These are phyloP conservation scores for Oryzias melastigma DNA, from an alignment of 2,113 vertebrate species.

Conservation along the genomic window DNA sequence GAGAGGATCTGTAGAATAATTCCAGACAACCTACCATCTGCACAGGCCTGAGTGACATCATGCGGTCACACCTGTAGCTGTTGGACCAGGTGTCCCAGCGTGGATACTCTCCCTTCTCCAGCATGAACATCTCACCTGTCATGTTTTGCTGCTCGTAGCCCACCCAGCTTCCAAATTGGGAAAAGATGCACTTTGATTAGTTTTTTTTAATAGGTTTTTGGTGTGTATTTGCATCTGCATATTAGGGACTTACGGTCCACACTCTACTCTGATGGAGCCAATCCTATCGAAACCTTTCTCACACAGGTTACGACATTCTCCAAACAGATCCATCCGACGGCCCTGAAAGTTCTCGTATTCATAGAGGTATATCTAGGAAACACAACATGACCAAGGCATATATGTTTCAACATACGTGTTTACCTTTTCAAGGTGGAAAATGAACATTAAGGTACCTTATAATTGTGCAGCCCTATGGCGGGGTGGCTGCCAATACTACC, in stretches of 20 bases:
- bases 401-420: background rate
- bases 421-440: background rate
- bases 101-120: conserved; percentile 85
- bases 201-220: too few relatives aligned
- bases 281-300: conserved; percentile 78
- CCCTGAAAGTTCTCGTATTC: conserved; percentile 85
- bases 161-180: conserved; percentile 72
- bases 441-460: conserved; percentile 63
- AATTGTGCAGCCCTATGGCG: conserved; percentile 64
- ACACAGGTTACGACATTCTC: conserved; percentile 75
- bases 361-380: conserved; percentile 77
- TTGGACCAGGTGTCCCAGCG: conserved; percentile 87
- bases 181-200: background rate
- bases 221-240: too few relatives aligned
- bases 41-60: conserved; percentile 82
- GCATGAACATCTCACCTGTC: conserved; percentile 82
- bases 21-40: conserved; percentile 73
- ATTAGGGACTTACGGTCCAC: conserved; percentile 76
- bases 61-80: conserved; percentile 79
- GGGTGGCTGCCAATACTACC: conserved; percentile 81
- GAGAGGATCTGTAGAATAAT: background rate
- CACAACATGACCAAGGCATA: background rate
- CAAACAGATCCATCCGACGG: conserved; percentile 74
- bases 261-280: conserved; percentile 80
- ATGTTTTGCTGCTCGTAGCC: conserved; percentile 82